Evolutionary conservation across 2,888 invertebrate genomes (phyloP), one percentile per base, ranked within the genome.

Genomic region (Sicus ferrugineus): DNA sequence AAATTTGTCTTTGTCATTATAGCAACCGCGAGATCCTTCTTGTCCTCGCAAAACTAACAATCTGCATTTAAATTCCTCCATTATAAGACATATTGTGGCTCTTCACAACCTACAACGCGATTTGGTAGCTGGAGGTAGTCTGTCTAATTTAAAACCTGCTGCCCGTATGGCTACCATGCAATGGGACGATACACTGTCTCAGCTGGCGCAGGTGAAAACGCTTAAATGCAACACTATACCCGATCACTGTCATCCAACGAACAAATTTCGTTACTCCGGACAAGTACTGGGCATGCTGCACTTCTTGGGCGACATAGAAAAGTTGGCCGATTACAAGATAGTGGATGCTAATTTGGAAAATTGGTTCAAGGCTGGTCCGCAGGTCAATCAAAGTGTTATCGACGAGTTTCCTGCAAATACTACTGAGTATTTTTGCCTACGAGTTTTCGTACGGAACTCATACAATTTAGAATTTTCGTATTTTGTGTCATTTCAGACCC

Each of bases 321-420:
- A n/a, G 56, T 30, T n/a, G n/a, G 3, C 19, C 30, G 30, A 0
- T 30, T 26, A 30, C 1, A 14, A 11, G n/a, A 30, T 19, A 2
- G 19, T 56, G 1, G 23, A 6, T 9, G n/a, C 11, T 3, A n/a
- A 30, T 14, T n/a, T 56, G 6, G 11, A 3, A 1, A 56, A 56
- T 14, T 56, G 56, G 56, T 16, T 30, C n/a, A 30, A 11, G n/a
- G 31, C 2, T 7, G 56, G n/a, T 14, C 16, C 28, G 30, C 16
- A 16, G 5, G 30, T 16, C 28, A 56, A 26, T 28, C 56, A 28
- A 9, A 30, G 6, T n/a, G 30, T 28, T 3, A 31, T 56, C 30
- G 56, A 56, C 30, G 19, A 26, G 1, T 56, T 56, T 28, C 56
- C 56, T 11, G 56, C 28, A 56, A 56, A n/a, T 56, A n/a, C 56